These are phyloP conservation scores for Menidia menidia DNA, from an alignment of 2,797 vertebrate species.

Conservation along the genomic window DNA sequence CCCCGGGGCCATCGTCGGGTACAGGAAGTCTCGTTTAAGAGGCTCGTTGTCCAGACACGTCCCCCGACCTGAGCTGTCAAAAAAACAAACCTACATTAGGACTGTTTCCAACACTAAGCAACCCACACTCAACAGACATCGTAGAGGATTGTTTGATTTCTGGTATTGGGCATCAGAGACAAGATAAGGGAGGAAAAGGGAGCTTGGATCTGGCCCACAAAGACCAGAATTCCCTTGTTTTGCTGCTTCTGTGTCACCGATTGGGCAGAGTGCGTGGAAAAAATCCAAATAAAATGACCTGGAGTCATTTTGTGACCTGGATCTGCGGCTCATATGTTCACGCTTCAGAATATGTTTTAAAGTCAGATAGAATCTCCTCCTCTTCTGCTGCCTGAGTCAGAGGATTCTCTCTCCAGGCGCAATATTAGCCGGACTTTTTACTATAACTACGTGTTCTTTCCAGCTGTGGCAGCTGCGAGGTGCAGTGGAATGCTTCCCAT, in stretches of 20 bases:
- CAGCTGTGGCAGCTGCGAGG: conserved; percentile 63
- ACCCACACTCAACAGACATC: conserved; percentile 42
- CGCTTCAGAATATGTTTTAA: conserved; percentile 80
- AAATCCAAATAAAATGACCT: conserved; percentile 62
- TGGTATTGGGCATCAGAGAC: no score
- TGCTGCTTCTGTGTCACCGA: conserved; percentile 48
- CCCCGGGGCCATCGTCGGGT: conserved; percentile 98
- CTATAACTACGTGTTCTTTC: conserved; percentile 53
- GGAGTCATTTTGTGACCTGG: conserved; percentile 12
- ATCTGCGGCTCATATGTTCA: conserved; percentile 62
- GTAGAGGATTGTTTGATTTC: no score
- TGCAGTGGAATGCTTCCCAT: conserved; percentile 58
- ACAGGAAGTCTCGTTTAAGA: conserved; percentile 99
- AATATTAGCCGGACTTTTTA: conserved; percentile 57
- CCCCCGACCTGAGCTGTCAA: conserved; percentile 99
- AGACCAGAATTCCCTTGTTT: conserved; percentile 63
- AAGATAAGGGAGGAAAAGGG: no score
- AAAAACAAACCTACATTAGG: conserved; percentile 87
- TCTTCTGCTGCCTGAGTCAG: conserved; percentile 37
- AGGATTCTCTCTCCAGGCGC: conserved; percentile 51
- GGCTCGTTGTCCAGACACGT: conserved; percentile 99
- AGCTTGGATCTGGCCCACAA: conserved; percentile 17
- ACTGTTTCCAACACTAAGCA: conserved; percentile 80
- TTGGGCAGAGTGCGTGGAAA: conserved; percentile 57
- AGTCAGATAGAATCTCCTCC: conserved; percentile 70